These are phyloP conservation scores for Diadegma fenestrale DNA, from an alignment of 2,888 invertebrate genomes.

Conservation along the genomic window DNA sequence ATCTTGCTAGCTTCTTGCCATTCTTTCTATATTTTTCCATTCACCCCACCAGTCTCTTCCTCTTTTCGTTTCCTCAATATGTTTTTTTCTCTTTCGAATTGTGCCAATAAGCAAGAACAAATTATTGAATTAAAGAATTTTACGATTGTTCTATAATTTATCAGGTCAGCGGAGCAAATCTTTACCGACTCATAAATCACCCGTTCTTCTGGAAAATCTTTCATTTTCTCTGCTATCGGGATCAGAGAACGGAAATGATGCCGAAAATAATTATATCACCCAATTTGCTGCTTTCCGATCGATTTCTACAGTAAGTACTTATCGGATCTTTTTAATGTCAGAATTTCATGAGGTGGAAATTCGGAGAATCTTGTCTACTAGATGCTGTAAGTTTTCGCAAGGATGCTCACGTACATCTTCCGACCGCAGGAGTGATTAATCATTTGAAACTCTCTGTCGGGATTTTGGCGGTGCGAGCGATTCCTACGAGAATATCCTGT, in stretches of 20 bases:
- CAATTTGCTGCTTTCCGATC: conserved; percentile 69
- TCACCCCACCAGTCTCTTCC: conserved; percentile 1
- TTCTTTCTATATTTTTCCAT: conserved; percentile 28
- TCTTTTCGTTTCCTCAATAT: not conserved
- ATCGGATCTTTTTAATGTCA: conserved; percentile 10
- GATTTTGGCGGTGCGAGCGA: conserved; percentile 59
- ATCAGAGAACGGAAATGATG: not conserved
- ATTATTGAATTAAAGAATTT: not conserved
- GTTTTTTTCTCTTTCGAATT: conserved; percentile 11
- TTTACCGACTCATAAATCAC: not conserved
- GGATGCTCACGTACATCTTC: conserved; percentile 40
- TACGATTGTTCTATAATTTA: not conserved
- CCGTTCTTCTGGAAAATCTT: not conserved
- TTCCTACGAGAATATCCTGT: conserved; percentile 49
- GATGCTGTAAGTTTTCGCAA: conserved; percentile 43
- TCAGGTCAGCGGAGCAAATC: not conserved
- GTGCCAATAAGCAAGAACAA: not conserved
- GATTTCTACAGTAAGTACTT: not conserved
- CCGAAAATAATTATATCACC: conserved; percentile 46
- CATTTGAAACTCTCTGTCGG: conserved; percentile 57
- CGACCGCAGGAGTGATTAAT: conserved; percentile 64
- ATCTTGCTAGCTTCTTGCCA: conserved; percentile 28
- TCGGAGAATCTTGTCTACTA: conserved; percentile 27
- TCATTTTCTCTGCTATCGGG: not conserved
- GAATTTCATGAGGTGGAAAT: conserved; percentile 66